Evolutionary conservation across 2,113 vertebrate species (phyloP).

Genomic region (Motacilla tschutschensis): DNA sequence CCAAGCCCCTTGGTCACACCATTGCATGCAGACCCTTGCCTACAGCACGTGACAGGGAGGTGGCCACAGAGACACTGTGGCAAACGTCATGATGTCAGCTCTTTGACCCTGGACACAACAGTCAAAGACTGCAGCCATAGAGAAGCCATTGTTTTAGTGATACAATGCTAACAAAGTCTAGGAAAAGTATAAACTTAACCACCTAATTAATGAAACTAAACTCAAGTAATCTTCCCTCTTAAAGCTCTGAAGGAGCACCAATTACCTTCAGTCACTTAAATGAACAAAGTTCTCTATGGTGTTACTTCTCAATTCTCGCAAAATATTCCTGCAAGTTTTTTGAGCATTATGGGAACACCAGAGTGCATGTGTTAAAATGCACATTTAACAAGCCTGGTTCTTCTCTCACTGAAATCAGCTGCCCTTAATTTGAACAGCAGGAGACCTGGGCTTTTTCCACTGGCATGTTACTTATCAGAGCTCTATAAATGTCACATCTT

Average conservation of each 20-base stretch:
- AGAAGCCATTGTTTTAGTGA: background rate
- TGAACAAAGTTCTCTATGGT: background rate
- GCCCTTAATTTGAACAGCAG: slow-evolving; percentile 25
- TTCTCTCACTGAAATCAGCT: background rate
- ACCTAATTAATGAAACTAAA: background rate
- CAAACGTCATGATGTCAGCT: background rate
- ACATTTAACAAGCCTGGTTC: background rate
- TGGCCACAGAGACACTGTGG: background rate
- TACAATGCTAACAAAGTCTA: background rate
- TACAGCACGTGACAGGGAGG: fast-evolving
- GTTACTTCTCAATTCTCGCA: background rate
- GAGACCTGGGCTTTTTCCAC: slow-evolving; percentile 4
- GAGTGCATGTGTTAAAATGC: background rate
- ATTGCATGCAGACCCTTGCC: background rate
- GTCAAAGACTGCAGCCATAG: background rate
- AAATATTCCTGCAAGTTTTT: background rate
- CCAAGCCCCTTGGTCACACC: background rate
- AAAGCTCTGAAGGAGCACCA: background rate
- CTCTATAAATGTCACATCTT: slow-evolving; percentile 52
- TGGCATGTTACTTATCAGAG: slow-evolving; percentile 14
- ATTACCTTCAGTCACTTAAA: background rate
- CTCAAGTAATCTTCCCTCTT: background rate
- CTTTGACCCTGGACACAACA: background rate
- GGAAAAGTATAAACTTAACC: background rate
- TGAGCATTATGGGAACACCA: background rate